Base-by-base conservation (phyloP, 2,113 vertebrate genomes). In the Chaetops frenatus region DNA sequence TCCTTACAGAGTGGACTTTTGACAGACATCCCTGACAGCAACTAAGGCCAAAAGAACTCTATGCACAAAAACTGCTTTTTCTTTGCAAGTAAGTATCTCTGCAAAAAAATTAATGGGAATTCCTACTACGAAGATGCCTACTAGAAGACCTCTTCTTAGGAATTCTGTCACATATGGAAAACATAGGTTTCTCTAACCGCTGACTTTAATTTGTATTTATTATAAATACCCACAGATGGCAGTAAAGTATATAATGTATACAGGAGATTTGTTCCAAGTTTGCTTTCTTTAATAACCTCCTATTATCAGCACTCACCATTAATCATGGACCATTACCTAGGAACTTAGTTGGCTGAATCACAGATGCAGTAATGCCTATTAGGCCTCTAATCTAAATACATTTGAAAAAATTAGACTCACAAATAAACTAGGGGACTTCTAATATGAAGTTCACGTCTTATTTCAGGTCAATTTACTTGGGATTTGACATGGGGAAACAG, bases 291-390 rank as follows among this genome's bases (percentile, higher is more conserved):
- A 96, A 96, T 94, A 97, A 91, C 65, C 66, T 95, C 81, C 62
- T 82, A 90, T 88, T 94, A 94, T n/a, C 65, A 90, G 88, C 76
- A 67, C 77, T 94, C 67, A 79, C 83, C 92, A 90, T 96, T 97
- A 97, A 97, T 95, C 95, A 96, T 64, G 57, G 74, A 51, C 89
- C 90, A 96, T 97, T 96, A 96, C 94, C 86, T 87, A 74, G 67
- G 88, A 96, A 97, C 67, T 91, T 88, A 95, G 54, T 66, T 96
- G 95, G 80, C 80, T 69, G 85, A 87, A 74, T 73, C 78, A 90
- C 58, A 96, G 88, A 94, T 47, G 81, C 64, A 92, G 35, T 23
- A 92, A 62, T 47, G 57, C 48, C n/a, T 87, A 83, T 65, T 89
- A 91, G 28, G 73, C 45, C 92, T 78, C 69, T 72, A 70, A 72